Conservation (phyloP, 2,113 vertebrate species). For the Promerops cafer region DNA sequence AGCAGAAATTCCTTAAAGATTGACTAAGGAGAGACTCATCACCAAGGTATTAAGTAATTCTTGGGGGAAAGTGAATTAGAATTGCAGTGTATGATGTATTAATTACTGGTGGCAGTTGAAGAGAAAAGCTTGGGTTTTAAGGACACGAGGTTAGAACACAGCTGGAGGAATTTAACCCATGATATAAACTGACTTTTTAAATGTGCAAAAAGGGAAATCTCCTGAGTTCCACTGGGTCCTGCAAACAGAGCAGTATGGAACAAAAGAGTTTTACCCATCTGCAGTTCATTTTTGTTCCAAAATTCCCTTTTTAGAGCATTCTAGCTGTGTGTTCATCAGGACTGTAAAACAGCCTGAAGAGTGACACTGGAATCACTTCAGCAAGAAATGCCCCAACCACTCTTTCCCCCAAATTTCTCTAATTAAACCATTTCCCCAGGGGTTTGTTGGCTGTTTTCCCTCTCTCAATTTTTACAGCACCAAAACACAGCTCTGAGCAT, state of each 20-base stretch:
- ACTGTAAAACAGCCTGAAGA: neutral
- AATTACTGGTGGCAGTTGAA: neutral
- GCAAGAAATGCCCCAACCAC: neutral
- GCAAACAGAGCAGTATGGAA: neutral
- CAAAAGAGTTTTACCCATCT: neutral
- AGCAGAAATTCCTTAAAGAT: conserved; percentile 30
- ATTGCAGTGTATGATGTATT: neutral
- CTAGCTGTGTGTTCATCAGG: neutral
- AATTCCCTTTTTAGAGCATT: neutral
- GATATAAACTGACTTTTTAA: neutral
- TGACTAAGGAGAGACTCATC: neutral
- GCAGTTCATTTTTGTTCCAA: neutral
- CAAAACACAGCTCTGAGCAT: neutral
- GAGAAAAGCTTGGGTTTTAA: neutral
- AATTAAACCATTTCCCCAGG: neutral
- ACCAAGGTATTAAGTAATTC: conserved; percentile 28
- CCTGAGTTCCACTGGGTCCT: neutral
- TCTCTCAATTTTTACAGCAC: neutral
- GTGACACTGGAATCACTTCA: neutral
- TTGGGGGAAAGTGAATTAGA: neutral
- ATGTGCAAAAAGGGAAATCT: neutral
- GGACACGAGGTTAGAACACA: neutral
- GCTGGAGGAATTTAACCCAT: neutral
- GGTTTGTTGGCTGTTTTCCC: neutral
- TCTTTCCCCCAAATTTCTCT: neutral